These are phyloP conservation scores for Ariopsis seemanni DNA, from an alignment of 2,113 vertebrate species.

Conservation along the genomic window DNA sequence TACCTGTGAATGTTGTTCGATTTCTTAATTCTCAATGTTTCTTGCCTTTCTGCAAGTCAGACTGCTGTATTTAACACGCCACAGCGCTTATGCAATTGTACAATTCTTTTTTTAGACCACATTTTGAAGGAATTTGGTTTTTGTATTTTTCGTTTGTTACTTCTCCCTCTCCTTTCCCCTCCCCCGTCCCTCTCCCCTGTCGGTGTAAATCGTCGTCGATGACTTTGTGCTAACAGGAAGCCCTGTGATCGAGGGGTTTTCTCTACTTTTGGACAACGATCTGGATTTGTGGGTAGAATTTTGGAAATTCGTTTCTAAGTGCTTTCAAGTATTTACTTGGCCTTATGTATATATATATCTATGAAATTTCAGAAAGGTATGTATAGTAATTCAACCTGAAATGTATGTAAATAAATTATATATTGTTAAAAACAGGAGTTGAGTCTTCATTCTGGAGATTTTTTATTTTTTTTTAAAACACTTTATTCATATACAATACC, in stretches of 20 bases:
- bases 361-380: constrained; percentile 84
- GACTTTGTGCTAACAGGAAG: constrained; percentile 76
- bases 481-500: constrained; percentile 1
- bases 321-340: constrained; percentile 88
- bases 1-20: constrained; percentile 75
- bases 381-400: constrained; percentile 84
- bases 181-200: constrained; percentile 44
- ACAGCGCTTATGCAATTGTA: constrained; percentile 86
- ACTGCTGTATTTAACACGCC: constrained; percentile 84
- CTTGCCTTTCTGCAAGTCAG: constrained; percentile 84
- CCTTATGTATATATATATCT: constrained; percentile 82
- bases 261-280: constrained; percentile 82
- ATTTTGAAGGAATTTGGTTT: constrained; percentile 40
- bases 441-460: constrained; percentile 54
- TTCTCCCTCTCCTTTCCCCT: constrained; percentile 19
- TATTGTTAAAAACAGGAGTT: constrained; percentile 78
- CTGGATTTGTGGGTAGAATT: constrained; percentile 86
- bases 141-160: constrained; percentile 61
- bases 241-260: constrained; percentile 67
- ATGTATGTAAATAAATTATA: constrained; percentile 88
- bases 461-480: background rate
- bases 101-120: constrained; percentile 64
- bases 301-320: constrained; percentile 87
- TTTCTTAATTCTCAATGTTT: constrained; percentile 74
- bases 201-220: constrained; percentile 79